phyloP scores from a whole-genome alignment of 2,113 vertebrate species.

The Garra rufa region DNA sequence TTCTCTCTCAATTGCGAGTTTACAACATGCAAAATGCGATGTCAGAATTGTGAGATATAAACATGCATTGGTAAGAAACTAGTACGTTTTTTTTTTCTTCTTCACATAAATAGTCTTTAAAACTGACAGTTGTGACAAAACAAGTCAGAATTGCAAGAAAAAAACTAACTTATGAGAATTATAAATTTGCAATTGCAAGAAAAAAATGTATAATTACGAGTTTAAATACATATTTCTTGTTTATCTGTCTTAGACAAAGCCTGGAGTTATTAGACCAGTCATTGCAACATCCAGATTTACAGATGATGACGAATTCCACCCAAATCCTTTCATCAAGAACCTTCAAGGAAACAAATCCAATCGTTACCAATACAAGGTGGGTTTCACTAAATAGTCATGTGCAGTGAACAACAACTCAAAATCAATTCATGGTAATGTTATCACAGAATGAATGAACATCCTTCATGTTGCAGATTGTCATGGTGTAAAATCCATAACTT shows the following conservation, averaged over 20 bases:
- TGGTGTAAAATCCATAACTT: neutral
- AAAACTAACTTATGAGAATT: no score
- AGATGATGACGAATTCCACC: conserved; percentile 72
- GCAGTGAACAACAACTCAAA: neutral
- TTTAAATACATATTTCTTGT: conserved; percentile 32
- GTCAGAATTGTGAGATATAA: no score
- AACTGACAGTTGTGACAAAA: no score
- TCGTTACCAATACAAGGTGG: conserved; percentile 77
- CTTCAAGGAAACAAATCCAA: conserved; percentile 71
- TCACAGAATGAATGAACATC: neutral
- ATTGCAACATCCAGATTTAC: conserved; percentile 77
- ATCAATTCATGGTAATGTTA: neutral
- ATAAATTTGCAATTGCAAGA: no score
- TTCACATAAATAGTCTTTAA: no score
- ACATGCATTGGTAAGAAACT: no score
- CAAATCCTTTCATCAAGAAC: conserved; percentile 82
- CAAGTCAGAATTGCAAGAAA: no score
- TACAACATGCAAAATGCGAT: no score
- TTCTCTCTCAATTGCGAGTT: no score
- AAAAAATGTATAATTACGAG: no score
- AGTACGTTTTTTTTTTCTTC: no score
- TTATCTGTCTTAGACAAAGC: conserved; percentile 81
- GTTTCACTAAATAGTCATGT: conserved; percentile 13
- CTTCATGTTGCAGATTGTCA: neutral
- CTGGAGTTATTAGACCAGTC: conserved; percentile 86